Base-by-base conservation (phyloP, 2,888 invertebrate species). In the Acrobasis suavella region DNA sequence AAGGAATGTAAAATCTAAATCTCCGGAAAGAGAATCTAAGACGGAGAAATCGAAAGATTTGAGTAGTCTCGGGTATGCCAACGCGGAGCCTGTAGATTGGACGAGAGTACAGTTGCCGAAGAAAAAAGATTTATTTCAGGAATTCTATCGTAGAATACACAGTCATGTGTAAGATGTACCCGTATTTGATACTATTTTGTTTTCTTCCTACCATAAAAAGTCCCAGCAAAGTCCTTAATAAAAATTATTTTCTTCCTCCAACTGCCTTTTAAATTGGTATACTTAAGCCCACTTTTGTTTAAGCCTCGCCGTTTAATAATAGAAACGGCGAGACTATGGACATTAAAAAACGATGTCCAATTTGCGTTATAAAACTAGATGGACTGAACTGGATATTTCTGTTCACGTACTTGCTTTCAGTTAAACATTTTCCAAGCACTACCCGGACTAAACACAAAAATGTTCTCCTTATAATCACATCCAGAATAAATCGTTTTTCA, bases 91-190 rank as follows among this genome's bases (percentile, higher is more conserved):
- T 0, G 93, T 95, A 62, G 93, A 94, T 74, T 96, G 95, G 95
- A 87, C 91, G 68, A 90, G 93, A 66, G 90, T 95, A 14, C 90
- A 92, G 61, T 79, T 95, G 50, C 95, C 95, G 0, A 94, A 94
- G 72, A 96, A 95, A 82, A 94, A 93, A 69, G 95, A 95, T 77
- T 80, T 95, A 46, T 95, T 94, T 80, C 92, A 94, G 73, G 95
- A 95, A 74, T 89, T 95, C 66, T 94, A 94, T 71, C 89, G 93
- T 39, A 91, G 95, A 68, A 94, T 96, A 67, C 94, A 94, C 52
- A 95, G 95, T 80, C 94, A 94, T 77, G 93, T 94, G 95, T 95
- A 88, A 91, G 91, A 71, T 60, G 39, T 46, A 22, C 22, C 3
- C 22, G 22, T 22, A 7, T 46, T 46, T 46, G 14, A 12, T 46